phyloP scores from a whole-genome alignment of 2,888 invertebrate species.

The Fragum fragum region DNA sequence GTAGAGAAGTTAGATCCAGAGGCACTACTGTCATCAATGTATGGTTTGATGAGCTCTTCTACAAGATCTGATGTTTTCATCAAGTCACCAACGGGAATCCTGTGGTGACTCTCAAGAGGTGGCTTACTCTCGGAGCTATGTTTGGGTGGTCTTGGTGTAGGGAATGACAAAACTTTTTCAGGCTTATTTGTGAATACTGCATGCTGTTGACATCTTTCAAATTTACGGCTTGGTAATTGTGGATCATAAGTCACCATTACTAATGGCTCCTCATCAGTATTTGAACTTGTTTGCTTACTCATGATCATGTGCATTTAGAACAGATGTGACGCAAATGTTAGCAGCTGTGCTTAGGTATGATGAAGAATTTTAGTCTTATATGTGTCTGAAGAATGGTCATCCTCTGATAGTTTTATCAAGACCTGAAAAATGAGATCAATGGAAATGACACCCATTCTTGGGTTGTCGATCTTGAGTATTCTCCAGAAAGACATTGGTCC shows the following conservation, averaged over 20 bases:
- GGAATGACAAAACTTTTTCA: background rate
- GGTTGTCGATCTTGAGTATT: too few relatives aligned
- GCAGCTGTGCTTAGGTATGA: too few relatives aligned
- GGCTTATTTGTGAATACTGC: slow-evolving; percentile 30
- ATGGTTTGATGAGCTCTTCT: slow-evolving; percentile 1
- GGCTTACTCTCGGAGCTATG: background rate
- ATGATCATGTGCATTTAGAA: background rate
- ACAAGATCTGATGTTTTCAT: slow-evolving; percentile 25
- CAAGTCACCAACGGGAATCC: background rate
- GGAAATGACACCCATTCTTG: too few relatives aligned
- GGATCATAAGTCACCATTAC: slow-evolving; percentile 42
- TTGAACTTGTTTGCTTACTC: background rate
- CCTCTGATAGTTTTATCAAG: too few relatives aligned
- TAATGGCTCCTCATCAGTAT: slow-evolving; percentile 9
- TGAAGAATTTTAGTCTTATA: too few relatives aligned
- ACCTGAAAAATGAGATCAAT: too few relatives aligned
- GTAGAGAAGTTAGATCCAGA: background rate
- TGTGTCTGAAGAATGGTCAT: too few relatives aligned
- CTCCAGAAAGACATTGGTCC: too few relatives aligned
- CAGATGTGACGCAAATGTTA: too few relatives aligned
- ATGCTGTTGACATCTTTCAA: slow-evolving; percentile 12
- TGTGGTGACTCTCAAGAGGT: background rate
- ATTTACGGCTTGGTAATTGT: background rate
- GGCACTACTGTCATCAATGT: background rate
- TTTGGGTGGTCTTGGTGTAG: slow-evolving; percentile 11